phyloP scores from a whole-genome alignment of 2,113 vertebrate genomes.

The Hippolais icterina region DNA sequence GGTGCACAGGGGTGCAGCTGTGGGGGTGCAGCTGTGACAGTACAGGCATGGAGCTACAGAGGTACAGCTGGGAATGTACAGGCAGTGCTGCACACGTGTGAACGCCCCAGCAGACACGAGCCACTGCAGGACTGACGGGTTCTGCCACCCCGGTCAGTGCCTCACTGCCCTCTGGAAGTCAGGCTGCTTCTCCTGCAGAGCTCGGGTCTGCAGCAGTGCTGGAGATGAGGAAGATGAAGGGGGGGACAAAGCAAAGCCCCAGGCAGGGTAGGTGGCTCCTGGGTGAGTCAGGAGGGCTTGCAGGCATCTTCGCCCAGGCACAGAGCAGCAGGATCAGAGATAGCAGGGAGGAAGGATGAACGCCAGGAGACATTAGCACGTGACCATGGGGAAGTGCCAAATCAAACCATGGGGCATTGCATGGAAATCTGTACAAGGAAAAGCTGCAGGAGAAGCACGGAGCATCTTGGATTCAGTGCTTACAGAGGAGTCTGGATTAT shows the following conservation, averaged over 20 bases:
- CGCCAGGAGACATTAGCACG: fast-evolving
- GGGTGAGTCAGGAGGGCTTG: neutral
- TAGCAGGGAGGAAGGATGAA: neutral
- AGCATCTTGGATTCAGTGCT: neutral
- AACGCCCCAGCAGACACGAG: neutral
- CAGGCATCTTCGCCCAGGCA: neutral
- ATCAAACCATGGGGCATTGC: neutral
- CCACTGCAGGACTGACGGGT: neutral
- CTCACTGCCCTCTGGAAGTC: neutral
- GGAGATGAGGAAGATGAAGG: neutral
- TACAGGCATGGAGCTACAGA: neutral
- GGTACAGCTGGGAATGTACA: neutral
- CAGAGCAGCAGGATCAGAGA: neutral
- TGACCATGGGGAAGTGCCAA: neutral
- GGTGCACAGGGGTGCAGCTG: neutral
- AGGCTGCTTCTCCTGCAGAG: neutral
- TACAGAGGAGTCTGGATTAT: neutral
- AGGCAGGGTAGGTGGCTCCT: neutral
- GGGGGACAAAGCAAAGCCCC: neutral
- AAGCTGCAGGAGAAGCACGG: slow-evolving; percentile 1
- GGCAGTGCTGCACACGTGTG: fast-evolving
- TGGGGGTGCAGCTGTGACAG: neutral
- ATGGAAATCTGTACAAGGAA: neutral
- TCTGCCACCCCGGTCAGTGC: neutral
- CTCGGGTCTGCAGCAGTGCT: neutral